Base-by-base conservation (phyloP, 2,888 invertebrate genomes). In the Pyrochroa serraticornis region DNA sequence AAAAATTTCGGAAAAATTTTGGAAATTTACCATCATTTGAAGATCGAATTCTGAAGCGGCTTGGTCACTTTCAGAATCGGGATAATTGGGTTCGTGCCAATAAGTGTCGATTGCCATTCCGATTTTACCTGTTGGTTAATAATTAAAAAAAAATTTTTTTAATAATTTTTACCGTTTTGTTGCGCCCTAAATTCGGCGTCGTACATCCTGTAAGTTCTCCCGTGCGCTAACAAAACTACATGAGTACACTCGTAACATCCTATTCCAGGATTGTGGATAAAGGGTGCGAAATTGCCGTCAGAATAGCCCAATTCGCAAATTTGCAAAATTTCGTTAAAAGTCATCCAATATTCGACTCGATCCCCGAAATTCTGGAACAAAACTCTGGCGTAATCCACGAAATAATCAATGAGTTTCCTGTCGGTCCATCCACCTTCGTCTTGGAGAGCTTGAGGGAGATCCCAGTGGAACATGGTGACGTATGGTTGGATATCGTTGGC, bases 171-270 rank as follows among this genome's bases (percentile, higher is more conserved):
- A 6, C 51, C 45, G 6, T 50, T 44, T 33, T 56, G 50, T n/a
- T 10, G 7, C n/a, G 30, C 14, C 38, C 81, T 79, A 67, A 83
- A 90, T 65, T 84, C 78, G 35, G 80, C 76, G 51, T 87, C 79
- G 70, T 89, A 89, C 33, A 87, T 71, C 44, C 82, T 81, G 69
- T 86, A 91, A 1, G 82, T 86, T 50, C 80, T 81, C 0, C 86
- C 87, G 73, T 91, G 90, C 0, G 87, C 85, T 55, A 85, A 76
- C 9, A 91, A 73, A 50, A 86, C 76, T 67, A 87, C 85, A 70
- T 89, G 87, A 0, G 80, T 79, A 59, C 87, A 87, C 44, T 83
- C 71, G 74, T 90, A 90, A 43, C 84, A 84, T 0, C 82, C 82
- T 22, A 82, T 70, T 0, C 84, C 85, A 9, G 81, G 80, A 36